phyloP scores from a whole-genome alignment of 2,113 vertebrate species.

The Solea senegalensis region DNA sequence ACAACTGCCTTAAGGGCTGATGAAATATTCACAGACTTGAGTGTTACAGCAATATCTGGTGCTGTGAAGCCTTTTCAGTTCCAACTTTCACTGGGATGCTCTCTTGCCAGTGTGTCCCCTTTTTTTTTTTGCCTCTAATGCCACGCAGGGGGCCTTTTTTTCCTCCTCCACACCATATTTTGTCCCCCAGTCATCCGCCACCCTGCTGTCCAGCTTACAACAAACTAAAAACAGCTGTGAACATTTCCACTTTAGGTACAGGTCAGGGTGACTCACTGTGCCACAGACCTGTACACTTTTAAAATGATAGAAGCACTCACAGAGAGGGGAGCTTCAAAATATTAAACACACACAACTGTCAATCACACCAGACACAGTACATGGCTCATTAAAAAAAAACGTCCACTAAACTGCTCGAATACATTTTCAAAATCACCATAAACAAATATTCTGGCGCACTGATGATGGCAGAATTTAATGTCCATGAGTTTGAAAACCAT shows the following conservation, averaged over 20 bases:
- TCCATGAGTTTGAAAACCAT: not conserved
- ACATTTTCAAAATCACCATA: too few relatives aligned
- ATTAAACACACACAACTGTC: conserved; percentile 75
- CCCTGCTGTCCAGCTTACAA: conserved; percentile 37
- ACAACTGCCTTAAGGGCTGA: conserved; percentile 50
- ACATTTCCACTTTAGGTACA: conserved; percentile 45
- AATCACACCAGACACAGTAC: conserved; percentile 42
- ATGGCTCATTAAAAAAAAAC: too few relatives aligned
- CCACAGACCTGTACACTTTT: conserved; percentile 53
- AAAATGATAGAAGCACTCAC: conserved; percentile 60
- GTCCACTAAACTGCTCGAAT: too few relatives aligned
- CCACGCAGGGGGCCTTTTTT: conserved; percentile 53
- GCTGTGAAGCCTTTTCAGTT: conserved; percentile 66
- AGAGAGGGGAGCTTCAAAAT: conserved; percentile 64
- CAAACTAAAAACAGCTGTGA: conserved; percentile 47
- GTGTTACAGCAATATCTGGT: conserved; percentile 58
- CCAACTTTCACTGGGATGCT: conserved; percentile 49
- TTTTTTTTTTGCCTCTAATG: conserved; percentile 43
- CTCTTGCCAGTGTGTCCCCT: conserved; percentile 36
- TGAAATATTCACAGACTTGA: conserved; percentile 66
- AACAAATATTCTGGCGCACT: too few relatives aligned
- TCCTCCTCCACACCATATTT: conserved; percentile 43
- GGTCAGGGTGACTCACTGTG: conserved; percentile 58
- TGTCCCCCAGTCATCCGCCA: conserved; percentile 31
- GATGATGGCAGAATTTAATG: too few relatives aligned